A percentile compares a stretch with the other conserved stretches of the same genome.
Conservation (phyloP, 2,797 vertebrate genomes). For the Odontamblyopus lacepedii region DNA sequence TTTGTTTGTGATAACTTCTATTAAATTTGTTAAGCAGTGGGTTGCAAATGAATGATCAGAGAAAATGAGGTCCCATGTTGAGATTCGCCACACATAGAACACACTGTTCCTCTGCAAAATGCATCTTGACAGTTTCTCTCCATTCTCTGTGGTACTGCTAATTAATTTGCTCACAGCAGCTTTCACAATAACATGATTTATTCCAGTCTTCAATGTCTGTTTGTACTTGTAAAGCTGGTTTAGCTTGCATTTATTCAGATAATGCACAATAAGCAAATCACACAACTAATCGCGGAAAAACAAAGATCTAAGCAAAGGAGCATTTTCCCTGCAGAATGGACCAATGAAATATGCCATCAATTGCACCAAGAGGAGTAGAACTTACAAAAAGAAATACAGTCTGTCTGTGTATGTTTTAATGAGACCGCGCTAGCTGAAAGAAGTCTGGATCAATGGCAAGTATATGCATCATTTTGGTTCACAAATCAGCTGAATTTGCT, state of each 20-base stretch:
- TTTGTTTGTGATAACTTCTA: neutral
- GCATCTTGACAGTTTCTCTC: slow-evolving; percentile 5
- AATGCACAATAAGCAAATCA: slow-evolving; percentile 6
- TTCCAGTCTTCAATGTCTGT: neutral
- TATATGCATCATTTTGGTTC: neutral
- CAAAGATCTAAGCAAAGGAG: neutral
- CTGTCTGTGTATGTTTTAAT: slow-evolving; percentile 1
- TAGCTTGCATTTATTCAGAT: slow-evolving; percentile 5
- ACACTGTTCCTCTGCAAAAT: slow-evolving; percentile 22
- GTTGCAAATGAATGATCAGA: slow-evolving; percentile 3
- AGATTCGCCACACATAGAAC: slow-evolving; percentile 5
- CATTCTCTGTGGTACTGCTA: slow-evolving; percentile 3
- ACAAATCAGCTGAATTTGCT: neutral
- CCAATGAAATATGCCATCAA: neutral
- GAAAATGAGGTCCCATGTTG: neutral
- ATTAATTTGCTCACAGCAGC: neutral
- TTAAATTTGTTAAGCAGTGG: neutral
- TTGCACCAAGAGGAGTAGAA: neutral
- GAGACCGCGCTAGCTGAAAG: neutral
- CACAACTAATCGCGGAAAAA: neutral
- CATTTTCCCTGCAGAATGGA: neutral
- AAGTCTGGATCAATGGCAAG: neutral
- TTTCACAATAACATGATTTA: slow-evolving; percentile 5
- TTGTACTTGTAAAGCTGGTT: neutral
- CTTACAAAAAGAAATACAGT: neutral